Evolutionary conservation across 1,140 invertebrate species (phyloP).

Genomic region (Diuraphis noxia): DNA sequence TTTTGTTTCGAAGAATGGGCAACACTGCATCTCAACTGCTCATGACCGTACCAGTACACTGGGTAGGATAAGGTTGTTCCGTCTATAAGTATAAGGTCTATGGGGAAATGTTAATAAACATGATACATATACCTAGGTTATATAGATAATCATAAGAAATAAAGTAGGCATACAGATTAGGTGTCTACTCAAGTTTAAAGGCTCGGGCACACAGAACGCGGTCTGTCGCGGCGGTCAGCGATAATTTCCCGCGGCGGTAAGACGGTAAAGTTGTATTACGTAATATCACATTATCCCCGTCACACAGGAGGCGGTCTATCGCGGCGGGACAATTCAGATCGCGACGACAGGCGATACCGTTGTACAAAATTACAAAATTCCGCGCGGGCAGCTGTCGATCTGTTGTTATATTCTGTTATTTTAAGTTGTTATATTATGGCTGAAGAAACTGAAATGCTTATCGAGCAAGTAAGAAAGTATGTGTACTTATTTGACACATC

Average conservation of each 20-base stretch:
- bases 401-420: background rate
- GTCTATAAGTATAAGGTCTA: too few relatives aligned
- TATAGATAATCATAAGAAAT: too few relatives aligned
- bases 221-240: too few relatives aligned
- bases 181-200: too few relatives aligned
- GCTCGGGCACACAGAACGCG: too few relatives aligned
- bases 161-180: too few relatives aligned
- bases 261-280: background rate
- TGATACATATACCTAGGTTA: too few relatives aligned
- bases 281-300: background rate
- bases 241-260: background rate
- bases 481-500: background rate
- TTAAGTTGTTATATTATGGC: background rate
- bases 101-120: too few relatives aligned
- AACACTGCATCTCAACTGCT: too few relatives aligned
- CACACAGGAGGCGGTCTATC: background rate
- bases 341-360: background rate
- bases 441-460: background rate
- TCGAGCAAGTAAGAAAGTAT: background rate
- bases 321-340: background rate
- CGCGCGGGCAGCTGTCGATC: background rate
- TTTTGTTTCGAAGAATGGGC: too few relatives aligned
- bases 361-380: background rate
- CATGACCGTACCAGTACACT: too few relatives aligned
- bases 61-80: too few relatives aligned